Conservation (phyloP, 2,113 vertebrate genomes). For the Nerophis ophidion region DNA sequence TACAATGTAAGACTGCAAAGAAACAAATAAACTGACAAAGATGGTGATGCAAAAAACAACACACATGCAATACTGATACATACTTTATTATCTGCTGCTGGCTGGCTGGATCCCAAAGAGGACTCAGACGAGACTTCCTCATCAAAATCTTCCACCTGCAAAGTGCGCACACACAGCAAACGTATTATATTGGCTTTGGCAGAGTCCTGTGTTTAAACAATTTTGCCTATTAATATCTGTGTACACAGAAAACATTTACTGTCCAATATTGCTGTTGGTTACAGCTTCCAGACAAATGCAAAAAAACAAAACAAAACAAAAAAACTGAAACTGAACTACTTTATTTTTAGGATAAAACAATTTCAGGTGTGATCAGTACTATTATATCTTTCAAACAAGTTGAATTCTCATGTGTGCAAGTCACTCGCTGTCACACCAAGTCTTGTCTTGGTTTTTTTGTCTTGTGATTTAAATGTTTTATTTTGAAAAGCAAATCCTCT, state of each 20-base stretch:
- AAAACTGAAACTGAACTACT: neutral
- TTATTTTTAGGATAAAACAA: neutral
- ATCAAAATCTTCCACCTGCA: conserved; percentile 41
- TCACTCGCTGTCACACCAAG: too few relatives aligned
- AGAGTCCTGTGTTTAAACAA: conserved; percentile 24
- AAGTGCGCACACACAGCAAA: neutral
- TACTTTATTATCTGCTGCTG: neutral
- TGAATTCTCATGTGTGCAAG: neutral
- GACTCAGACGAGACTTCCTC: conserved; percentile 36
- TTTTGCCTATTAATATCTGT: neutral
- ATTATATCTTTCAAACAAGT: neutral
- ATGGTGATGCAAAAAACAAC: neutral
- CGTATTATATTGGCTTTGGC: neutral
- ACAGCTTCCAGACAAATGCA: neutral
- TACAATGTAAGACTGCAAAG: too few relatives aligned
- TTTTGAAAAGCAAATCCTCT: too few relatives aligned
- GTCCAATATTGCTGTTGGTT: neutral
- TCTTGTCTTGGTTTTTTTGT: too few relatives aligned
- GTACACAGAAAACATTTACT: neutral
- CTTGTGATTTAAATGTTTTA: too few relatives aligned
- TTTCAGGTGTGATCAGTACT: neutral
- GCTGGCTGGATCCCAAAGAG: conserved; percentile 9
- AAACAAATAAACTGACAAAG: neutral
- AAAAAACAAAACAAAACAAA: too few relatives aligned
- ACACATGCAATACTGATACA: neutral